Evolutionary conservation across 1,140 invertebrate species (phyloP), one percentile per base, ranked within the genome.

Genomic region (Drosophila prosaltans): DNA sequence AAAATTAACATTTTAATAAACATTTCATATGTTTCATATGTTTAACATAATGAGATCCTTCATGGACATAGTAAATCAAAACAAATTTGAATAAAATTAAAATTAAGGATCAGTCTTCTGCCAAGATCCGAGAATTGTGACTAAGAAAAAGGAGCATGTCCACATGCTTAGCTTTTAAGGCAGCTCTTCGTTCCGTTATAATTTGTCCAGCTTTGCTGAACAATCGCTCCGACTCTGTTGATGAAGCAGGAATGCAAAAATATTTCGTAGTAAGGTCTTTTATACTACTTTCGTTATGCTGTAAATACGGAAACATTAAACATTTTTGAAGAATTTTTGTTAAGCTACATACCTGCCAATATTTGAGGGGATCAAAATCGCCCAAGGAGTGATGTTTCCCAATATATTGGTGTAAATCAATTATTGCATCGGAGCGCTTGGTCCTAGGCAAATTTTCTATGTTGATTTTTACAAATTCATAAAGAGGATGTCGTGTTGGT

Each of bases 251-350:
- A 45, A 45, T 45, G 43, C 43, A 45, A 45, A 45, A 45, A 45
- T 45, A 45, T 45, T 45, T 45, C 43, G 43, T 45, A 45, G 43
- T 45, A 45, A 45, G 43, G 43, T 45, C n/a, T 45, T 45, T 45
- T 45, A 45, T 45, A 45, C 43, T 45, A 45, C 6, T 45, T 45
- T 45, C 43, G 43, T 45, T 45, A 21, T 43, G 41, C 41, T 43
- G 41, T n/a, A 43, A 43, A 43, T 43, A 45, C 43, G n/a, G n/a
- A 21, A 45, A 45, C 43, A 45, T 45, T 45, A 45, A 45, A 45
- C 43, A 21, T 45, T 45, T 45, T 45, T 45, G n/a, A 45, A 45
- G n/a, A 45, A 21, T 45, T 45, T 45, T 45, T 45, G 43, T 45
- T 45, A 16, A 16, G 43, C 43, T 45, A 45, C 43, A 45, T 45